Percentiles rank a stretch among this genome's conserved stretches.
Conservation (phyloP, 2,888 invertebrate species). For the Papilio demoleus region DNA sequence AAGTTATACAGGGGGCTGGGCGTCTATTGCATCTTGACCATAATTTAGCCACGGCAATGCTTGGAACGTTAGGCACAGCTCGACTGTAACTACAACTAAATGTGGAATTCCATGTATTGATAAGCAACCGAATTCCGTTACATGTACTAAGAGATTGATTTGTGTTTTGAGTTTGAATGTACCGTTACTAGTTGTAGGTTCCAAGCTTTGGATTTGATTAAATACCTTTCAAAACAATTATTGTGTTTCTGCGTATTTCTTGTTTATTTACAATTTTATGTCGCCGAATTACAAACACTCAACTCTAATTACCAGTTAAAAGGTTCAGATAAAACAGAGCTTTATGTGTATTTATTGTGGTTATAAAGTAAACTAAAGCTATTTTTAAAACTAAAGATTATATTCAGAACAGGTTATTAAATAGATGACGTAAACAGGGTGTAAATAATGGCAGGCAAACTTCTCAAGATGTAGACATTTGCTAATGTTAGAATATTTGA, state of each 20-base stretch:
- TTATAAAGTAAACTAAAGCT: no score
- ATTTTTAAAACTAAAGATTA: neutral
- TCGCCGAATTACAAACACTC: no score
- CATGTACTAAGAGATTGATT: neutral
- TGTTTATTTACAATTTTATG: no score
- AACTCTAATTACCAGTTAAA: no score
- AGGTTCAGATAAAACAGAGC: no score
- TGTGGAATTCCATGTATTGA: constrained; percentile 19
- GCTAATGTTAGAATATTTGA: constrained; percentile 17
- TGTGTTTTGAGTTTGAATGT: neutral
- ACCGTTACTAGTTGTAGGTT: neutral
- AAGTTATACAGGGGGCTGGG: constrained; percentile 18
- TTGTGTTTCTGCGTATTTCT: neutral
- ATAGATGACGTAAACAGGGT: no score
- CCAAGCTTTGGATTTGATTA: neutral
- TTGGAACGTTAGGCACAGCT: constrained; percentile 46
- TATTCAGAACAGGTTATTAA: neutral
- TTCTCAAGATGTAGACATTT: neutral
- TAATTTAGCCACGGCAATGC: constrained; percentile 46
- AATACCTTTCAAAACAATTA: neutral
- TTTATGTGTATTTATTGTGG: no score
- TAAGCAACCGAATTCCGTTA: constrained; percentile 17
- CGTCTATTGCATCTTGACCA: constrained; percentile 41
- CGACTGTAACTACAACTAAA: constrained; percentile 43
- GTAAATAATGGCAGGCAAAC: no score